Conservation (phyloP, 2,797 vertebrate genomes). For the Centropyge bicolor region DNA sequence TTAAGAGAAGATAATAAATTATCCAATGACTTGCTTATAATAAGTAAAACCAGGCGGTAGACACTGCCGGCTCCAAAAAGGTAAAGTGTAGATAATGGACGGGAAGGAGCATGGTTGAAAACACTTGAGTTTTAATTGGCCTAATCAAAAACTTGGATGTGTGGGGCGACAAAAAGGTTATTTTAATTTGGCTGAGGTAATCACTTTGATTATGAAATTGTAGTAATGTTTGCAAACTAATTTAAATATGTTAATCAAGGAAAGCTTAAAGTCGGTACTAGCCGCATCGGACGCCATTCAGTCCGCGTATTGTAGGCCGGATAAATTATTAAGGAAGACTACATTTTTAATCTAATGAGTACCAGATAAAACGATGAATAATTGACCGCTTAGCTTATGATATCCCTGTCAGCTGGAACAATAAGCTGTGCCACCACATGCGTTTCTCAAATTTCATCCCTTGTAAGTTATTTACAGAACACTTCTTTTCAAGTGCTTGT, state of each 20-base stretch:
- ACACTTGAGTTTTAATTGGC: slow-evolving; percentile 81
- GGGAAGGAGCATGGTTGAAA: slow-evolving; percentile 40
- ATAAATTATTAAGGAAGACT: slow-evolving; percentile 70
- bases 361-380: slow-evolving; percentile 76
- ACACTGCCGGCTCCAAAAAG: slow-evolving; percentile 29
- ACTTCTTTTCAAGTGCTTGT: slow-evolving; percentile 61
- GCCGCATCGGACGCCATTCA: slow-evolving; percentile 43
- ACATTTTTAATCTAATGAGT: slow-evolving; percentile 75
- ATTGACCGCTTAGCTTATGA: slow-evolving; percentile 68
- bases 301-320: slow-evolving; percentile 1
- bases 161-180: slow-evolving; percentile 77
- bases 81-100: slow-evolving; percentile 34
- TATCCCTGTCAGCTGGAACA: slow-evolving; percentile 66
- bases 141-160: slow-evolving; percentile 79
- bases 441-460: slow-evolving; percentile 56
- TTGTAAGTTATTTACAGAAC: slow-evolving; percentile 66
- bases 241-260: slow-evolving; percentile 72
- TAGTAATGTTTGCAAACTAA: slow-evolving; percentile 71
- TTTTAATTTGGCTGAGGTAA: slow-evolving; percentile 73
- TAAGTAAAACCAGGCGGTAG: slow-evolving; percentile 20
- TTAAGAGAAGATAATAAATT: slow-evolving; percentile 11
- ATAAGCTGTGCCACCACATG: slow-evolving; percentile 50
- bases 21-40: slow-evolving; percentile 10
- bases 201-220: slow-evolving; percentile 76
- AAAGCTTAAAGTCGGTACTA: slow-evolving; percentile 41